A percentile compares a stretch with the other conserved stretches of the same genome.
Evolutionary conservation across 2,888 invertebrate genomes (phyloP).

Genomic region (Dione vanillae): DNA sequence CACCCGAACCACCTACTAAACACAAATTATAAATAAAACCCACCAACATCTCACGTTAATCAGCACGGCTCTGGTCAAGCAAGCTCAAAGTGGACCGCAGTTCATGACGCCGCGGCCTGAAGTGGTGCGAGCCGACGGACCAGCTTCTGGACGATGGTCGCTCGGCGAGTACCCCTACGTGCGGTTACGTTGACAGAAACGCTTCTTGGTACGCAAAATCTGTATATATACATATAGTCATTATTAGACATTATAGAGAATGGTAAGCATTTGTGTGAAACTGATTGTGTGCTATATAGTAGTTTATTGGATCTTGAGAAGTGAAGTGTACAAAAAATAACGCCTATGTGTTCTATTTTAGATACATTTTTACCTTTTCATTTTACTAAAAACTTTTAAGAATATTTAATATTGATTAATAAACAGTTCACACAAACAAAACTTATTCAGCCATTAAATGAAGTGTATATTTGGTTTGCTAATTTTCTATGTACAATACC

Average conservation of each 20-base stretch:
- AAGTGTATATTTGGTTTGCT: slow-evolving; percentile 29
- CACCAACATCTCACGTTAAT: slow-evolving; percentile 91
- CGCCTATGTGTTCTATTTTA: too few species aligned
- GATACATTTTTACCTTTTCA: too few species aligned
- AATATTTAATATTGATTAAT: not conserved
- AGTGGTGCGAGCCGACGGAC: slow-evolving; percentile 89
- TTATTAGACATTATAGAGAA: not conserved
- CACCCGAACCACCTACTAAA: too few species aligned
- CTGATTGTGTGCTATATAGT: too few species aligned
- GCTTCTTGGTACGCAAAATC: slow-evolving; percentile 98
- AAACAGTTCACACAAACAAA: slow-evolving; percentile 9
- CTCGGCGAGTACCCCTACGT: slow-evolving; percentile 96
- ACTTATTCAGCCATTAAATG: slow-evolving; percentile 7
- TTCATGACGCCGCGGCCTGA: slow-evolving; percentile 85
- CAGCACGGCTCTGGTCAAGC: slow-evolving; percentile 96
- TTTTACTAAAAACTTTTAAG: too few species aligned
- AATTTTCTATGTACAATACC: slow-evolving; percentile 17
- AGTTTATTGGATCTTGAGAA: not conserved
- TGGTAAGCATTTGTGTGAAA: not conserved
- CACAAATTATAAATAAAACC: too few species aligned
- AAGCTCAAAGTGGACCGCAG: slow-evolving; percentile 95
- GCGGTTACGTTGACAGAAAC: slow-evolving; percentile 98
- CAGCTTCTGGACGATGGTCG: slow-evolving; percentile 93
- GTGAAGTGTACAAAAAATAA: too few species aligned
- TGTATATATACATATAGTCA: slow-evolving; percentile 61